Evolutionary conservation across 2,797 vertebrate genomes (phyloP).

Genomic region (Chromis chromis): DNA sequence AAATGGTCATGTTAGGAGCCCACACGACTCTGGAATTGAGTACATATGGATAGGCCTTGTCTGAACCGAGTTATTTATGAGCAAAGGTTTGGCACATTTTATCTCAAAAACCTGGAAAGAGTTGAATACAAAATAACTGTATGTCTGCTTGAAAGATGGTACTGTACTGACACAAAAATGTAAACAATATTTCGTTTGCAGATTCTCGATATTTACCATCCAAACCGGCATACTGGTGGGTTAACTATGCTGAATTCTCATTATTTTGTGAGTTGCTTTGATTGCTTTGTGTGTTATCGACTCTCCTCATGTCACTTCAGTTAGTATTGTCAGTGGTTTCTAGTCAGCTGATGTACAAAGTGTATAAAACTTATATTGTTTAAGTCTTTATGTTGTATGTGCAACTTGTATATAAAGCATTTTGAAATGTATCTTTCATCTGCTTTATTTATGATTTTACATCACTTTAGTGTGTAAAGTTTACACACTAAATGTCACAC

Average conservation of each 20-base stretch:
- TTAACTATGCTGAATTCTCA: constrained; percentile 68
- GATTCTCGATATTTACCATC: constrained; percentile 49
- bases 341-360: constrained; percentile 86
- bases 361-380: constrained; percentile 85
- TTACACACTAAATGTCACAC: too few species aligned
- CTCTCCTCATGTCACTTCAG: constrained; percentile 76
- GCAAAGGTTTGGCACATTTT: constrained; percentile 41
- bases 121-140: constrained; percentile 25
- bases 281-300: constrained; percentile 76
- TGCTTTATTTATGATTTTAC: constrained; percentile 1
- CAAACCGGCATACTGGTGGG: constrained; percentile 76
- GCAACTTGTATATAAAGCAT: constrained; percentile 88
- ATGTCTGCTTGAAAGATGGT: constrained; percentile 42
- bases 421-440: constrained; percentile 77
- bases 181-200: constrained; percentile 60
- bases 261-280: constrained; percentile 71
- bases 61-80: constrained; percentile 21
- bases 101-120: constrained; percentile 34
- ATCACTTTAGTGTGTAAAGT: not conserved
- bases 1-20: constrained; percentile 67
- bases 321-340: constrained; percentile 84
- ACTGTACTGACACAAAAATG: constrained; percentile 37
- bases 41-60: constrained; percentile 25
- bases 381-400: constrained; percentile 82
- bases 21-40: constrained; percentile 54